A percentile compares a stretch with the other conserved stretches of the same genome.
Evolutionary conservation across 2,888 invertebrate genomes (phyloP).

Genomic region (Leucania comma): DNA sequence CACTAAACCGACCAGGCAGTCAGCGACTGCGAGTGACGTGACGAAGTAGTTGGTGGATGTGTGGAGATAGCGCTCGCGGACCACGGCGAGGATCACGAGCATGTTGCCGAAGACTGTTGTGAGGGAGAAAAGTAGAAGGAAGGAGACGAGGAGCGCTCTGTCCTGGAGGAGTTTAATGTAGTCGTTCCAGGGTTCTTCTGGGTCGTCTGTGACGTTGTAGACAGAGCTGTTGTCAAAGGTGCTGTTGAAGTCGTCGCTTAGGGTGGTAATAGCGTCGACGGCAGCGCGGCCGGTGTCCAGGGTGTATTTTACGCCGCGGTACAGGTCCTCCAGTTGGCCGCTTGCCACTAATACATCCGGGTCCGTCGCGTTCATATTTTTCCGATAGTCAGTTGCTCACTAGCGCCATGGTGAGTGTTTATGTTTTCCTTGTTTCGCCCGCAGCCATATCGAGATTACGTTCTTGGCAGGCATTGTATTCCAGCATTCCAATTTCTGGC

Average conservation of each 20-base stretch:
- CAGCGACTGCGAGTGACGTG: slow-evolving; percentile 98
- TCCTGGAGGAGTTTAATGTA: slow-evolving; percentile 91
- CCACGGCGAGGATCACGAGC: slow-evolving; percentile 98
- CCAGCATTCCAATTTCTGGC: slow-evolving; percentile 81
- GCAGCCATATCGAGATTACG: slow-evolving; percentile 88
- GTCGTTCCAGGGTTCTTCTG: slow-evolving; percentile 84
- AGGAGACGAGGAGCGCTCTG: slow-evolving; percentile 94
- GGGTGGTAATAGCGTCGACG: slow-evolving; percentile 77
- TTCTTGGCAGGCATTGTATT: slow-evolving; percentile 88
- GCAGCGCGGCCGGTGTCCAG: slow-evolving; percentile 73
- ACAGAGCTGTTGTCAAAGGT: slow-evolving; percentile 78
- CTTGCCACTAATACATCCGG: slow-evolving; percentile 84
- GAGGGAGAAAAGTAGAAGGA: slow-evolving; percentile 96
- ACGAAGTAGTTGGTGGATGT: slow-evolving; percentile 99
- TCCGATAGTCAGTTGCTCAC: slow-evolving; percentile 81
- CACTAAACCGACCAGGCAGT: slow-evolving; percentile 98
- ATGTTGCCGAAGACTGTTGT: slow-evolving; percentile 98
- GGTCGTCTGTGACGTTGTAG: slow-evolving; percentile 77
- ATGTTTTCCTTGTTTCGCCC: slow-evolving; percentile 87
- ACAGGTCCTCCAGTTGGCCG: slow-evolving; percentile 83
- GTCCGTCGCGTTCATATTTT: slow-evolving; percentile 87
- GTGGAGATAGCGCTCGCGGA: slow-evolving; percentile 97
- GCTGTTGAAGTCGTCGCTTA: slow-evolving; percentile 80
- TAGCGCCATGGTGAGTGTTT: slow-evolving; percentile 88
- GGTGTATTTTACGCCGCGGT: slow-evolving; percentile 81